These are phyloP conservation scores for Babyrousa celebensis DNA, from an alignment of 2,797 vertebrate genomes.

Conservation along the genomic window DNA sequence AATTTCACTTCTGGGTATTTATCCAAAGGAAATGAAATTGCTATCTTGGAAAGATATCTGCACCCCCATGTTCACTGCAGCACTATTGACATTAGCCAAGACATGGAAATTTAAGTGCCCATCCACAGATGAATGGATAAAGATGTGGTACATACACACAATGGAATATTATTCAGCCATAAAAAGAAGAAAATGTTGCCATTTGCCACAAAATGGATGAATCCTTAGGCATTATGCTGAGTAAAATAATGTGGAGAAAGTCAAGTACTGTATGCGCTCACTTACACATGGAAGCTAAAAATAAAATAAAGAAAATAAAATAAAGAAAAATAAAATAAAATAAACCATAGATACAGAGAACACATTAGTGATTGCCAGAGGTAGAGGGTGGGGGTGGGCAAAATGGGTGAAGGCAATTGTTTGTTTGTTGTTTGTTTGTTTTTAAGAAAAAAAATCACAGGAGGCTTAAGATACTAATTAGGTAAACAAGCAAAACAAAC, in stretches of 20 bases:
- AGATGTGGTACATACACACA: background rate
- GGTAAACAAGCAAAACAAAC: background rate
- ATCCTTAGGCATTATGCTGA: background rate
- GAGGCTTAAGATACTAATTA: background rate
- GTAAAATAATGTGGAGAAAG: background rate
- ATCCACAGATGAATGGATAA: background rate
- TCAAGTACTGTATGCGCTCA: background rate
- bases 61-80: background rate
- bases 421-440: too few species aligned
- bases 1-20: background rate
- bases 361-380: background rate
- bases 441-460: background rate
- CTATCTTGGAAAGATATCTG: background rate
- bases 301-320: too few species aligned
- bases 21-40: background rate
- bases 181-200: background rate
- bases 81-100: background rate
- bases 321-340: too few species aligned
- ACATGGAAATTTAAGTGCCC: background rate
- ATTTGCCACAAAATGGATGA: background rate
- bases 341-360: background rate
- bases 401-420: background rate
- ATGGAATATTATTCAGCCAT: background rate
- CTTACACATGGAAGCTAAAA: background rate
- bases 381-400: background rate